Base-by-base conservation (phyloP, 2,113 vertebrate genomes). In the Suricata suricatta region DNA sequence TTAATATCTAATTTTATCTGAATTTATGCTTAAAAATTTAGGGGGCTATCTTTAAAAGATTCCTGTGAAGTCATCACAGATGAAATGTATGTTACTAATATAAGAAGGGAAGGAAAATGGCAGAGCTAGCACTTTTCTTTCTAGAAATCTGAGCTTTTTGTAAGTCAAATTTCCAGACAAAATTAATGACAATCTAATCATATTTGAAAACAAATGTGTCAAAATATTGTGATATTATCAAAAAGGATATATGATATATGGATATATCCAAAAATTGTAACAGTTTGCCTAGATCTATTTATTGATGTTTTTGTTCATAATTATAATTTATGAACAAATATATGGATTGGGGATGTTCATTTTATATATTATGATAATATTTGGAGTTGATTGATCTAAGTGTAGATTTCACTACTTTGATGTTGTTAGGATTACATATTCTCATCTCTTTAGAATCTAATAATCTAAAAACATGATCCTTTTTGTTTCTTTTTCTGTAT, bases 211-310 rank as follows among this genome's bases (percentile, higher is more conserved):
- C 38, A 88, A 84, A 60, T 33, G 76, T 81, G 5, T 52, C 52
- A 96, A 93, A 90, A 95, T 86, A 90, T 68, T 93, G 68, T 74
- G 9, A 29, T 66, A 31, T 83, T 35, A 60, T 93, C 16, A 82
- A 74, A 90, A 69, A 60, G 9, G 3, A 50, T 64, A 79, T 77
- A 50, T 50, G 71, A 76, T 82, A 76, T 74, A 84, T 11, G 2
- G 7, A 54, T 85, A 85, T 3, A 69, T 12, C 3, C 31, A 77
- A 3, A 57, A 68, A 47, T 64, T 95, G 77, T 84, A 95, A 66
- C 19, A 35, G 15, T 44, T 60, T 96, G 7, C 38, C 7, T 74
- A 64, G 4, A 95, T 7, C 10, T 88, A 83, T 91, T 90, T 86
- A 35, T 7, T n/a, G 7, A 54, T 82, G 23, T 79, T 79, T 95